Evolutionary conservation across 1,140 invertebrate species (phyloP).

Genomic region (Zaprionus kolodkinae): DNA sequence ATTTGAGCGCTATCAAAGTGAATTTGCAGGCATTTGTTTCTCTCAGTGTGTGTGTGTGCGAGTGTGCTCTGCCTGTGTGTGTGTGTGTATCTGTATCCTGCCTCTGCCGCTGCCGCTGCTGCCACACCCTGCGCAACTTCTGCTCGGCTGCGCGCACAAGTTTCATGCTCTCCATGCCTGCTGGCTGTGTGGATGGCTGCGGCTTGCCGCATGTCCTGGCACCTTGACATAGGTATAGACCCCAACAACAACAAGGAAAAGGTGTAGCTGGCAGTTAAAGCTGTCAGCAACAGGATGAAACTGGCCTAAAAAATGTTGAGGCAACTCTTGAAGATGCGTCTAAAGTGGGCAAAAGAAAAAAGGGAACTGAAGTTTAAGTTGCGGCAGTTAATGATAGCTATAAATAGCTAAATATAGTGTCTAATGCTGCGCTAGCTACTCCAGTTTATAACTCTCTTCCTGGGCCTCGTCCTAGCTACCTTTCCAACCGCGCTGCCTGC

Average conservation of each 20-base stretch:
- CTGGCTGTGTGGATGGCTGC: neutral
- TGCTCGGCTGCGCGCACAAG: neutral
- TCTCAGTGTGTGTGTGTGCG: neutral
- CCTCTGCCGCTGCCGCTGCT: conserved; percentile 19
- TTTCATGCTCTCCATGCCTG: conserved; percentile 26
- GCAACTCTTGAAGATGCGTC: neutral
- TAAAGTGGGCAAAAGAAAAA: neutral
- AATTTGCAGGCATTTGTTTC: neutral
- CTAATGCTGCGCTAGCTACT: neutral
- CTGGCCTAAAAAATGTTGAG: neutral
- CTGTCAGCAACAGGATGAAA: neutral
- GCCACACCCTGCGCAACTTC: conserved; percentile 58
- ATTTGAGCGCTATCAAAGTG: conserved; percentile 9
- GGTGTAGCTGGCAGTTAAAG: neutral
- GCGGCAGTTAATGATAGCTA: neutral
- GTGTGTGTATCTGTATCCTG: conserved; percentile 32
- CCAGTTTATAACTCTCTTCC: neutral
- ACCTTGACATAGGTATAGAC: conserved; percentile 51
- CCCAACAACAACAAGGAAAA: neutral
- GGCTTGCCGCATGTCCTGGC: conserved; percentile 39
- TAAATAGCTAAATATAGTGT: neutral
- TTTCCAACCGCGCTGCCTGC: neutral
- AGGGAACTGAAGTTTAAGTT: neutral
- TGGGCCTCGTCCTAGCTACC: neutral
- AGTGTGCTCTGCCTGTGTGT: conserved; percentile 10